Conservation (phyloP, 2,113 vertebrate genomes). For the Chiloscyllium plagiosum region DNA sequence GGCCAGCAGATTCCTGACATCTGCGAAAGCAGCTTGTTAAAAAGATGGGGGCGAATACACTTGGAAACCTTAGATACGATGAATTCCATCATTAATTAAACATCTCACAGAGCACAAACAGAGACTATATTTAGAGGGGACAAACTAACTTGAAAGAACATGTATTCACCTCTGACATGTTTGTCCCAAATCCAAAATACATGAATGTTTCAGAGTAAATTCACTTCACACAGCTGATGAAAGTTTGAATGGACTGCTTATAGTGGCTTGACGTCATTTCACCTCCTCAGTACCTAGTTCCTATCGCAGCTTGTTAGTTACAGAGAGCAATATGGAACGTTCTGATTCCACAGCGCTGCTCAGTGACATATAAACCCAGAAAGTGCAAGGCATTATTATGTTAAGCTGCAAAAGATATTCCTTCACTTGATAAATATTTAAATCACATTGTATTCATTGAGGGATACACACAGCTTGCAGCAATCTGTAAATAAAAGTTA, state of each 20-base stretch:
- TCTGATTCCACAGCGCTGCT: neutral
- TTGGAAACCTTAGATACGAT: neutral
- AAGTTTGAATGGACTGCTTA: neutral
- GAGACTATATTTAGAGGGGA: neutral
- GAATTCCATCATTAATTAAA: neutral
- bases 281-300: neutral
- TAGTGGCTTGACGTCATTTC: neutral
- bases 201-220: neutral
- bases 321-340: neutral
- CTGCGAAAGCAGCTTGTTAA: neutral
- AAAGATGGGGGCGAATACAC: neutral
- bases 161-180: neutral
- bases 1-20: neutral
- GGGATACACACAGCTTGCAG: neutral
- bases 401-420: neutral
- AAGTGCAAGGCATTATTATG: conserved; percentile 4
- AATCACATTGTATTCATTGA: neutral
- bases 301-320: neutral
- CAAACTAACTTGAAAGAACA: neutral
- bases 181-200: neutral
- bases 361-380: neutral
- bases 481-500: neutral
- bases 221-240: neutral
- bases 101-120: neutral
- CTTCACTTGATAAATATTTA: neutral